A percentile compares a stretch with the other conserved stretches of the same genome.
These are phyloP conservation scores for Drosophila nr. medialis DNA, from an alignment of 2,888 invertebrate genomes.

Conservation along the genomic window DNA sequence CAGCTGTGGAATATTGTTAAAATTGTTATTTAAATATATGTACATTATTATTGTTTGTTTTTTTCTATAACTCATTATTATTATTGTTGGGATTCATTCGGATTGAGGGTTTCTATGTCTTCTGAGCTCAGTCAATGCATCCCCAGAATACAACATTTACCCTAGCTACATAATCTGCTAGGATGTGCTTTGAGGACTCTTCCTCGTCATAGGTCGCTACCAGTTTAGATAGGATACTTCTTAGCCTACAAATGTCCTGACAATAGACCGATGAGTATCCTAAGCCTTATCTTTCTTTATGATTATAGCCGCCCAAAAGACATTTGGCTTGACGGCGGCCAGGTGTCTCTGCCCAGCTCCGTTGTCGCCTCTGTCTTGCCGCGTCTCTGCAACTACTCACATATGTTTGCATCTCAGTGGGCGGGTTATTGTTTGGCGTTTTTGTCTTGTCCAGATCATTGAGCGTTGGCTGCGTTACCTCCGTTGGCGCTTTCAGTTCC, in stretches of 20 bases:
- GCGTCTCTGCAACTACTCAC: slow-evolving; percentile 82
- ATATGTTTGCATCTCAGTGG: slow-evolving; percentile 86
- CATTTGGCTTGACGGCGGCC: neutral
- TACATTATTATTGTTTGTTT: neutral
- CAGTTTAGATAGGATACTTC: neutral
- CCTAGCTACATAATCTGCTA: neutral
- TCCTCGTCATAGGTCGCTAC: neutral
- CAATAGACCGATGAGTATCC: neutral
- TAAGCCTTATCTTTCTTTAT: neutral
- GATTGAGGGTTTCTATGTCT: too few species aligned
- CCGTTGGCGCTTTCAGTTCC: slow-evolving; percentile 9
- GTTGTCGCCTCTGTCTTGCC: neutral
- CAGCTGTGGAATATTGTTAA: slow-evolving; percentile 86
- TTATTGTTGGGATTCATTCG: too few species aligned
- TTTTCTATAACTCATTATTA: neutral
- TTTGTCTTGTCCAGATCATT: slow-evolving; percentile 70
- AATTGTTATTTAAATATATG: neutral
- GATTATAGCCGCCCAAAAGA: neutral
- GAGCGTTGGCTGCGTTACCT: slow-evolving; percentile 28
- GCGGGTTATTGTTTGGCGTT: slow-evolving; percentile 60
- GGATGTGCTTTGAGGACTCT: neutral
- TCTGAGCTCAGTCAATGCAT: neutral
- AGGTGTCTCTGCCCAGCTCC: neutral
- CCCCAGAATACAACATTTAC: neutral
- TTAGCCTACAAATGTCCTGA: neutral